phyloP scores from a whole-genome alignment of 2,797 vertebrate species.

The Pyrocephalus nanus region DNA sequence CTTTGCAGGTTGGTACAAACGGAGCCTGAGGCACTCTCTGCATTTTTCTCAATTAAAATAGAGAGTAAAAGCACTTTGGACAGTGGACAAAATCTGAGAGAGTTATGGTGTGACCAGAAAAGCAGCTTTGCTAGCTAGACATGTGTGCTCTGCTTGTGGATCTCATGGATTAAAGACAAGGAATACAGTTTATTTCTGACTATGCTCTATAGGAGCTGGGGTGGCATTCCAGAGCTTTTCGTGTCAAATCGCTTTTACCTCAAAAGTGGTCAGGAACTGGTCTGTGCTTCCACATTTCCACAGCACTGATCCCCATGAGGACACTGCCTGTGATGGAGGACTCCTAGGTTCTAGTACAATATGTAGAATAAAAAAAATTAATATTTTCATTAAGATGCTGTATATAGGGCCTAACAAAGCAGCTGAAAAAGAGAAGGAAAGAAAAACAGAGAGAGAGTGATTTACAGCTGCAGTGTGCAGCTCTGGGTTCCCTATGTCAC shows the following conservation, averaged over 20 bases:
- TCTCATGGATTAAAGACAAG: background rate
- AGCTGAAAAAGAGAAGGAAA: background rate
- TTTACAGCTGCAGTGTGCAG: background rate
- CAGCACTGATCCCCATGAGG: background rate
- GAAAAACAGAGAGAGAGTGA: background rate
- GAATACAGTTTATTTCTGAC: background rate
- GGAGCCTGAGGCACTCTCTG: constrained; percentile 8
- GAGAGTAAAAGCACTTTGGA: constrained; percentile 55
- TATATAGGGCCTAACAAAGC: background rate
- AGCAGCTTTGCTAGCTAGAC: background rate
- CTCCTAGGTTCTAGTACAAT: background rate
- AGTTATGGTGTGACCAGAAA: background rate
- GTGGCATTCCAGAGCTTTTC: background rate
- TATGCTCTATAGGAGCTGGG: background rate
- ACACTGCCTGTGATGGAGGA: background rate
- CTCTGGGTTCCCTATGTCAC: background rate
- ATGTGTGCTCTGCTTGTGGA: background rate
- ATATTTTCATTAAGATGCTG: background rate
- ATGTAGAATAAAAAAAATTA: background rate
- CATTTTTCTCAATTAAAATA: constrained; percentile 52
- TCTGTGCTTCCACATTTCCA: background rate
- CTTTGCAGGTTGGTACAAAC: constrained; percentile 31
- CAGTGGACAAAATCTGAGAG: background rate
- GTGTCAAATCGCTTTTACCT: background rate
- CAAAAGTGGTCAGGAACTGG: background rate